Evolutionary conservation across 2,888 invertebrate species (phyloP), one percentile per base, ranked within the genome.

Genomic region (Archaeoteleia sp.): DNA sequence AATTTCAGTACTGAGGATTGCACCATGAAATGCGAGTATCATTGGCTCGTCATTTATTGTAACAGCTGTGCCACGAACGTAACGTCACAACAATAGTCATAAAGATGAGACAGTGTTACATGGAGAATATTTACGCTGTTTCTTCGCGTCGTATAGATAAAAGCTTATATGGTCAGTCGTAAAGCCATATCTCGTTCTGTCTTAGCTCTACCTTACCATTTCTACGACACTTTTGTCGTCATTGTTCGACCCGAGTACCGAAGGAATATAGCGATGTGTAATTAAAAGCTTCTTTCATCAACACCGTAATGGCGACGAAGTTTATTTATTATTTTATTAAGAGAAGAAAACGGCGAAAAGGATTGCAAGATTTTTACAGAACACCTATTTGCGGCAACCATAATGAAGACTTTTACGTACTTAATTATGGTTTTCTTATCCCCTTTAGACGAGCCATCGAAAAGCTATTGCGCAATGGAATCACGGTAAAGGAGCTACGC

Each of bases 161-260:
- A 69, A 55, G 61, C 57, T 70, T 48, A 67, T 66, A 74, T 53
- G 60, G 67, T 72, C 72, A 71, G 72, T 70, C 75, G 66, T 73
- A 75, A 75, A 75, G 68, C 63, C 39, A 49, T 49, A 48, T 35
- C 35, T 46, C 39, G 17, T 39, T 20, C 15, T n/a, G 17, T 9
- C 8, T 15, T 37, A 3, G 37, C 17, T 37, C 10, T 10, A 23
- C 23, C 23, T 39, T 23, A 17, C 9, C 9, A 20, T 39, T 20
- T 9, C 23, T 17, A 9, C 5, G 4, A 3, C 39, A 13, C 39
- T 20, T 17, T 39, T 13, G 10, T 9, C 17, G n/a, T 17, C 10
- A 39, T 39, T 39, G 39, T 39, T 39, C 39, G 9, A 23, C n/a
- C 23, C 10, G 9, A 9, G 17, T 9, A 39, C 20, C 20, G 10